Conservation (phyloP, 2,797 vertebrate species). For the Leptatherina wallacei region DNA sequence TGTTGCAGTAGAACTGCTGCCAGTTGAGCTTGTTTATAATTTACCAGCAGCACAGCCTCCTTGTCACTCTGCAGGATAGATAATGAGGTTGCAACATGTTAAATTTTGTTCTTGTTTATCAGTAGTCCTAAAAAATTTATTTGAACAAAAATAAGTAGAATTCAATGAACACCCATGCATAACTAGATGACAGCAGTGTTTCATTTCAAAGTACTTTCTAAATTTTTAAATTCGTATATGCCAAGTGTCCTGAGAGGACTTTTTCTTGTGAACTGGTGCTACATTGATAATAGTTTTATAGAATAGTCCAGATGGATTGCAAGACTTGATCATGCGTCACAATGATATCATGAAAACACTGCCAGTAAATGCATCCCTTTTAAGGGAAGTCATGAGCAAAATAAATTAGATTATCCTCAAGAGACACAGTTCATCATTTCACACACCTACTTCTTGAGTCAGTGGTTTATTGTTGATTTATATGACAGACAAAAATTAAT, state of each 20-base stretch:
- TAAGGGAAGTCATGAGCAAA: neutral
- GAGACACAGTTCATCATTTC: slow-evolving; percentile 1
- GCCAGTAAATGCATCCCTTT: neutral
- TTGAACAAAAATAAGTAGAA: slow-evolving; percentile 4
- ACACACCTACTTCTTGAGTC: slow-evolving; percentile 15
- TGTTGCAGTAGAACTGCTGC: slow-evolving; percentile 64
- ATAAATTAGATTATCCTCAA: neutral
- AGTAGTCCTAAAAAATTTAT: slow-evolving; percentile 7
- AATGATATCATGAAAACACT: slow-evolving; percentile 4
- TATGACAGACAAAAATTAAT: neutral
- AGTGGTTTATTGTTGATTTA: slow-evolving; percentile 22
- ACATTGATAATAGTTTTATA: neutral
- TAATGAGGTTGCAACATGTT: slow-evolving; percentile 17
- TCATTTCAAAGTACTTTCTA: no score
- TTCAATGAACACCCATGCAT: neutral
- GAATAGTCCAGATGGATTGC: neutral
- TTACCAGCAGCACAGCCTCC: slow-evolving; percentile 47
- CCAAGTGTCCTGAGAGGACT: neutral
- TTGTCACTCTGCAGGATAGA: slow-evolving; percentile 26
- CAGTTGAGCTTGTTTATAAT: slow-evolving; percentile 67
- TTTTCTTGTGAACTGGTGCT: neutral
- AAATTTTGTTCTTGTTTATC: slow-evolving; percentile 3
- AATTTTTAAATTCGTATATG: neutral
- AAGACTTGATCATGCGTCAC: slow-evolving; percentile 15
- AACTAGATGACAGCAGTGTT: neutral